Evolutionary conservation across 2,797 vertebrate species (phyloP), one percentile per base, ranked within the genome.

Genomic region (Artibeus jamaicensis): DNA sequence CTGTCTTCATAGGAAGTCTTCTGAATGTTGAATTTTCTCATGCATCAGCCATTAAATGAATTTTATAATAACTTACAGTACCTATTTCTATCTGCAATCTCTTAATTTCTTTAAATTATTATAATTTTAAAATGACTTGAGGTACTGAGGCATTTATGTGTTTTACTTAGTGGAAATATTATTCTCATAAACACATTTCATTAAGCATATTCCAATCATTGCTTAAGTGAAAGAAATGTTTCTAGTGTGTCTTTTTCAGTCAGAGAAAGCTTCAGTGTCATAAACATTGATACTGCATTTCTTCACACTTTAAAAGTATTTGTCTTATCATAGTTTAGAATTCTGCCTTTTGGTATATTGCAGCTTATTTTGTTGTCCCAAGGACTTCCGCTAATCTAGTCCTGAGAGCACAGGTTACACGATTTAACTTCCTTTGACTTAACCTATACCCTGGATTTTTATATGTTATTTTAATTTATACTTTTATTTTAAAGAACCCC

Each of bases 41-140:
- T 71, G 2, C 11, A 96, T 62, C 5, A 88, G 34, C n/a, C 22
- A 91, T 70, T 68, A 82, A 76, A 37, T 78, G 9, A 62, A 79
- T 94, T 37, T 89, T 87, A 73, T 53, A 79, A 76, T 94, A 82
- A 62, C 65, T 86, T 77, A 44, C 9, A 87, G 78, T 89, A 48
- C 9, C 7, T 68, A 19, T 86, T 88, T 94, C 14, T 91, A 50
- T 70, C 22, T 94, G 11, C 12, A 89, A 11, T 85, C 24, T 5
- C 22, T 50, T 68, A 92, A 55, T 86, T 50, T 14, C 37, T 92
- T 88, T 71, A 83, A 87, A 89, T 93, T 55, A 91, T 65, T 86
- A 4, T 70, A 39, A 92, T 83, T 89, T 77, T 93, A 62, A 89
- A 87, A 91, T 48, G 2, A 1, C 32, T n/a, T 12, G 77, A 83